Evolutionary conservation across 2,113 vertebrate species (phyloP), one percentile per base, ranked within the genome.

Genomic region (Pachycephala philippinensis): DNA sequence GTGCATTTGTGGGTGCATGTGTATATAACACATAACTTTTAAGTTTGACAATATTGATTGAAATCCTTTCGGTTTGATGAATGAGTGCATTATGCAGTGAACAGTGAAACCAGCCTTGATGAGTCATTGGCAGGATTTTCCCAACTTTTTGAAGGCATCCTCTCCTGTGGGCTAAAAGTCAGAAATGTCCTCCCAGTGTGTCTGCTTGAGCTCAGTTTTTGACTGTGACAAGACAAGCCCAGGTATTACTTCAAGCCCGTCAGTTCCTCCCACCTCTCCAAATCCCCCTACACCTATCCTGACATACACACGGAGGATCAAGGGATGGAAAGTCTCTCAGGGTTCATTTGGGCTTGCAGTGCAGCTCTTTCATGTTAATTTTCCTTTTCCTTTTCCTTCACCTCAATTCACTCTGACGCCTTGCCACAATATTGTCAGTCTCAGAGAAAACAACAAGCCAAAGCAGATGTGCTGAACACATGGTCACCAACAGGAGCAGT

Each of bases 401-500:
- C 91, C 94, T 95, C 93, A 90, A 74, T 94, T 95, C 94, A 71
- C 91, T 96, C 91, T 94, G 94, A 96, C 54, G 9, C 90, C 78
- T 96, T 93, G 91, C 95, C 95, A 97, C 94, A 94, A 94, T 96
- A 79, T 96, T 95, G 93, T 96, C 96, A 97, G 91, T 95, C 96
- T 96, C 70, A 20, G 84, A 85, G 94, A 95, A 91, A 97, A 95
- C 94, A 95, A 93, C 95, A 97, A 96, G 94, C 94, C 94, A 97
- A 94, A 97, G 91, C 95, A 97, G 95, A 97, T 97, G 96, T 97
- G 95, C 90, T 95, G 95, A 96, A 97, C 96, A 97, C 95, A 96
- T 96, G 96, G 95, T 94, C 87, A 96, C 91, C 87, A 97, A 96
- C 93, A 96, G 93, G 90, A 97, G 91, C 89, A 75, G 96, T 61